phyloP scores from a whole-genome alignment of 2,113 vertebrate genomes.

The Phoenicopterus ruber region DNA sequence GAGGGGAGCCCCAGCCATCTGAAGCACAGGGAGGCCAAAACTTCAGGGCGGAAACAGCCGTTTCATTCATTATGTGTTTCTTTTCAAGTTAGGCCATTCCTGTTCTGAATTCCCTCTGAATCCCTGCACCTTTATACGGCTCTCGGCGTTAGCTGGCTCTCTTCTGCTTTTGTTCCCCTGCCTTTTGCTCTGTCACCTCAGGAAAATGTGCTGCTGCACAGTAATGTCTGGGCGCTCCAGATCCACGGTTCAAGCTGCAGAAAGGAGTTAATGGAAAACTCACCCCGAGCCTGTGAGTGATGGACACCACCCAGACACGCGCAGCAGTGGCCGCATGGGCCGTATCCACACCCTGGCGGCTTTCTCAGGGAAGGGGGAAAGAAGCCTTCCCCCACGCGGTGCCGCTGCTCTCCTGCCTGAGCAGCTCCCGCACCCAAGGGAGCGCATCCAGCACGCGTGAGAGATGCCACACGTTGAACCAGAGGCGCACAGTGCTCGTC shows the following conservation, averaged over 20 bases:
- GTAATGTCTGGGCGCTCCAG: background rate
- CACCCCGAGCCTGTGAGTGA: accelerated
- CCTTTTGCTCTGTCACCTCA: background rate
- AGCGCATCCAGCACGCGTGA: accelerated
- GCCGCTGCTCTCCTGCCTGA: background rate
- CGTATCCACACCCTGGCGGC: background rate
- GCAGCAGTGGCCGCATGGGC: accelerated
- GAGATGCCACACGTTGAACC: background rate
- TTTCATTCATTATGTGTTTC: background rate
- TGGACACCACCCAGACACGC: accelerated
- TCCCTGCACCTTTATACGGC: background rate
- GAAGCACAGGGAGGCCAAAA: background rate
- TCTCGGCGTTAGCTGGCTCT: background rate
- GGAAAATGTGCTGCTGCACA: background rate
- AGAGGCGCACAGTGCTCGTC: background rate
- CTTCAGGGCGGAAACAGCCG: background rate
- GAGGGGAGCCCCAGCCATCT: background rate
- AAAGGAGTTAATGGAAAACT: too few species aligned
- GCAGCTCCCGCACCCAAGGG: background rate
- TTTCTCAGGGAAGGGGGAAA: background rate
- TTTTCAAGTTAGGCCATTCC: background rate
- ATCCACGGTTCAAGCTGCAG: background rate
- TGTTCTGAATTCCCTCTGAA: background rate
- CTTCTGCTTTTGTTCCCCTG: background rate
- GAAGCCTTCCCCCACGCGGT: accelerated